Evolutionary conservation across 2,113 vertebrate species (phyloP).

Genomic region (Numenius arquata): DNA sequence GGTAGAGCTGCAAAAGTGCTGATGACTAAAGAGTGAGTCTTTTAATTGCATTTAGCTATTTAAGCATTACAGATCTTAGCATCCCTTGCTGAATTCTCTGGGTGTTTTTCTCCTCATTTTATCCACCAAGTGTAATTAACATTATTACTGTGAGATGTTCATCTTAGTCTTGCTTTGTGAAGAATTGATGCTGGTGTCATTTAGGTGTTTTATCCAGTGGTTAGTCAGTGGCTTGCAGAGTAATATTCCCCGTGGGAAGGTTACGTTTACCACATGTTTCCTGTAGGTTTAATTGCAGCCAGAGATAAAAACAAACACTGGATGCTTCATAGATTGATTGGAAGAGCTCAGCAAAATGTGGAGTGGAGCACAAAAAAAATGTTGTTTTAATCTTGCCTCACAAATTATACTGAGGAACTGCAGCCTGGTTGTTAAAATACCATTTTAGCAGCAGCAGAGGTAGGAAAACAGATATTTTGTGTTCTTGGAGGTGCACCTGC

Average conservation of each 20-base stretch:
- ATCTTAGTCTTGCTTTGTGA: constrained; percentile 34
- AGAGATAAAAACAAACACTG: constrained; percentile 10
- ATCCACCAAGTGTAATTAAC: constrained; percentile 49
- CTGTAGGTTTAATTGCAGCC: constrained; percentile 39
- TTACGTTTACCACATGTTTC: constrained; percentile 5
- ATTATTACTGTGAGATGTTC: constrained; percentile 43
- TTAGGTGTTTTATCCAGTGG: constrained; percentile 21
- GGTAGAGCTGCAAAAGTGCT: constrained; percentile 3
- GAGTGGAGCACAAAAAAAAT: neutral
- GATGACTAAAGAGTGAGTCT: constrained; percentile 46
- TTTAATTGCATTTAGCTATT: constrained; percentile 51
- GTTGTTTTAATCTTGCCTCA: neutral
- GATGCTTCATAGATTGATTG: neutral
- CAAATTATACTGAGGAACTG: neutral
- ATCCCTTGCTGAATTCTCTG: constrained; percentile 20
- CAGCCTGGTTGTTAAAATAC: neutral
- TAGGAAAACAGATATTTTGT: neutral
- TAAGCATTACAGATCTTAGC: constrained; percentile 28
- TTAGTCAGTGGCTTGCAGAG: constrained; percentile 6
- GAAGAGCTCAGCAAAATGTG: neutral
- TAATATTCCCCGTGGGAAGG: constrained; percentile 6
- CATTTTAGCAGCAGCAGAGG: neutral
- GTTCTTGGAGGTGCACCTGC: neutral
- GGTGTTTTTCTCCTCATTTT: constrained; percentile 39
- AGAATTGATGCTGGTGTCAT: constrained; percentile 15